Percentiles rank a stretch among this genome's conserved stretches.
Conservation (phyloP, 1,140 invertebrate species). For the Eupeodes corollae region DNA sequence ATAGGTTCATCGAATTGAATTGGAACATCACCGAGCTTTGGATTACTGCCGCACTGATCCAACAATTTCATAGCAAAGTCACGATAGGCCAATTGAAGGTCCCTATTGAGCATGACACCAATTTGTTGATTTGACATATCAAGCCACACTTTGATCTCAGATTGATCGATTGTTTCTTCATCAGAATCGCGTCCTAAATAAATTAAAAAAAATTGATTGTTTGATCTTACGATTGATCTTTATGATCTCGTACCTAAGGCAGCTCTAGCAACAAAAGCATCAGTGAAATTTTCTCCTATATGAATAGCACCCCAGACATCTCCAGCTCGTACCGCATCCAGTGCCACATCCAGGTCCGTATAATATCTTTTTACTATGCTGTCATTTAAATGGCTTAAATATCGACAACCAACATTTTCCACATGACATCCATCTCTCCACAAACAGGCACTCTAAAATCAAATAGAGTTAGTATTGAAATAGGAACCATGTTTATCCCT, state of each 20-base stretch:
- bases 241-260: conserved; percentile 40
- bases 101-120: conserved; percentile 66
- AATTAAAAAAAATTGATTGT: conserved; percentile 18
- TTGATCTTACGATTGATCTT: not conserved
- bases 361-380: conserved; percentile 62
- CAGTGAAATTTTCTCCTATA: conserved; percentile 78
- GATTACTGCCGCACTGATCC: conserved; percentile 58
- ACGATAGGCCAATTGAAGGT: conserved; percentile 67
- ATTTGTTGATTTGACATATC: conserved; percentile 94
- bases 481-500: not conserved
- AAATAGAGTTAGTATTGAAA: not conserved
- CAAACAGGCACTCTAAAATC: conserved; percentile 22
- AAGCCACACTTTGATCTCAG: conserved; percentile 71
- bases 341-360: conserved; percentile 51
- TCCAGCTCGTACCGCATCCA: conserved; percentile 57
- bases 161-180: conserved; percentile 66
- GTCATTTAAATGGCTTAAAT: conserved; percentile 53
- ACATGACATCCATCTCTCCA: conserved; percentile 52
- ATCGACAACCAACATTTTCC: conserved; percentile 61
- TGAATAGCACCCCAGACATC: conserved; percentile 76
- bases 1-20: conserved; percentile 73
- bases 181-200: conserved; percentile 51
- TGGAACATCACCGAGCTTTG: conserved; percentile 68
- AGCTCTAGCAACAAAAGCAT: conserved; percentile 60
- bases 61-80: conserved; percentile 65